phyloP scores from a whole-genome alignment of 2,888 invertebrate species.

The Seira ritae region DNA sequence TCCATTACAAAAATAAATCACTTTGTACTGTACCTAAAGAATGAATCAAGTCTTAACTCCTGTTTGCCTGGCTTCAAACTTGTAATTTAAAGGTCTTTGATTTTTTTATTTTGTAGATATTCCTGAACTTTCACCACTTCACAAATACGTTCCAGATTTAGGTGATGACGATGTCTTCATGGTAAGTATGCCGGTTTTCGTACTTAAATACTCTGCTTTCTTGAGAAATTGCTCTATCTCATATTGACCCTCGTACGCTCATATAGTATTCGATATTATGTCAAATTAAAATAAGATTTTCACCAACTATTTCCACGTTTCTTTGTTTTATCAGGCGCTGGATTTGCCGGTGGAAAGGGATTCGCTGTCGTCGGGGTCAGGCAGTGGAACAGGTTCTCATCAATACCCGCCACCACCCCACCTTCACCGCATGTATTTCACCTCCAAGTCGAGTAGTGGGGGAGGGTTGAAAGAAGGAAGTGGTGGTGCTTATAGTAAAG shows the following conservation, averaged over 20 bases:
- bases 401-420: conserved; percentile 73
- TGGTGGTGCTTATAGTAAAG: conserved; percentile 68
- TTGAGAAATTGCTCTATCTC: conserved; percentile 31
- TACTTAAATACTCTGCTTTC: conserved; percentile 15
- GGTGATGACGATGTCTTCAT: conserved; percentile 97
- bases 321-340: conserved; percentile 81
- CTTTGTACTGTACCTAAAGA: too few species aligned
- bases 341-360: conserved; percentile 90
- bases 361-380: conserved; percentile 85
- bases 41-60: too few species aligned
- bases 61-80: too few species aligned
- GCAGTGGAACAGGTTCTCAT: conserved; percentile 76
- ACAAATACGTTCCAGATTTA: conserved; percentile 82
- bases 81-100: too few species aligned
- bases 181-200: too few species aligned
- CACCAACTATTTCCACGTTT: too few species aligned
- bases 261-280: too few species aligned
- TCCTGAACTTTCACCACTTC: conserved; percentile 84
- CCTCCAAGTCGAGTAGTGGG: conserved; percentile 75
- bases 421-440: conserved; percentile 81
- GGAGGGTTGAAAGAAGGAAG: conserved; percentile 62
- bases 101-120: conserved; percentile 81
- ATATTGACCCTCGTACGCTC: conserved; percentile 41
- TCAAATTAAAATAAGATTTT: too few species aligned
- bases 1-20: too few species aligned